A percentile compares a stretch with the other conserved stretches of the same genome.
Conservation (phyloP, 2,797 vertebrate genomes). For the Bovichtus diacanthus region DNA sequence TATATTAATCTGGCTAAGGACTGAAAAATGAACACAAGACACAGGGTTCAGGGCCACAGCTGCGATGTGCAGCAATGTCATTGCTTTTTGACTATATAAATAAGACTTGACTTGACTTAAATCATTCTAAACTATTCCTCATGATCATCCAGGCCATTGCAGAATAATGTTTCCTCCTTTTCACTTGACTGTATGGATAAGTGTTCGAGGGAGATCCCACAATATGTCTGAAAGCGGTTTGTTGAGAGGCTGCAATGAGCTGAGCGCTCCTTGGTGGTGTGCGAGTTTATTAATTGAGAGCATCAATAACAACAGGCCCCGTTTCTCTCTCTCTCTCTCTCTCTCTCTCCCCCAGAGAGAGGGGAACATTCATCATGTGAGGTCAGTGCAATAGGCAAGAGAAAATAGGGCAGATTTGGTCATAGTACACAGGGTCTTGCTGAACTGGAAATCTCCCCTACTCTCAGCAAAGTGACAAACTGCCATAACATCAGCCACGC, state of each 20-base stretch:
- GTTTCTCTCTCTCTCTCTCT: slow-evolving; percentile 59
- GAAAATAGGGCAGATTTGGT: slow-evolving; percentile 83
- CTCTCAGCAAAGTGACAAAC: slow-evolving; percentile 68
- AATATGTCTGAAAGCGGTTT: slow-evolving; percentile 27
- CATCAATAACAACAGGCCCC: slow-evolving; percentile 83
- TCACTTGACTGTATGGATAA: neutral
- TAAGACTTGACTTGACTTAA: neutral
- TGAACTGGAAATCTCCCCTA: slow-evolving; percentile 73
- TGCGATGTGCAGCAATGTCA: neutral
- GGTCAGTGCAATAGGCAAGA: slow-evolving; percentile 74
- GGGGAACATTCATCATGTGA: slow-evolving; percentile 83
- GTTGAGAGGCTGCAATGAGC: slow-evolving; percentile 31
- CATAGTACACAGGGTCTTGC: slow-evolving; percentile 60
- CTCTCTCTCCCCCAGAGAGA: slow-evolving; percentile 52
- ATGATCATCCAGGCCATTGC: neutral
- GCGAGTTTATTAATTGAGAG: slow-evolving; percentile 83
- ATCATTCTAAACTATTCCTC: neutral
- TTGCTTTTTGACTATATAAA: neutral
- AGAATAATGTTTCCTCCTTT: neutral
- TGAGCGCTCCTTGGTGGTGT: slow-evolving; percentile 59
- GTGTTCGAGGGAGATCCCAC: neutral
- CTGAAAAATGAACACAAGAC: neutral
- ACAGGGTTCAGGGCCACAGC: neutral
- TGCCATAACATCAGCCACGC: slow-evolving; percentile 70
- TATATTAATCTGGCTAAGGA: slow-evolving; percentile 4